Percentiles rank a stretch among this genome's conserved stretches.
phyloP scores from a whole-genome alignment of 2,797 vertebrate species.

The Chrysocyon brachyurus region DNA sequence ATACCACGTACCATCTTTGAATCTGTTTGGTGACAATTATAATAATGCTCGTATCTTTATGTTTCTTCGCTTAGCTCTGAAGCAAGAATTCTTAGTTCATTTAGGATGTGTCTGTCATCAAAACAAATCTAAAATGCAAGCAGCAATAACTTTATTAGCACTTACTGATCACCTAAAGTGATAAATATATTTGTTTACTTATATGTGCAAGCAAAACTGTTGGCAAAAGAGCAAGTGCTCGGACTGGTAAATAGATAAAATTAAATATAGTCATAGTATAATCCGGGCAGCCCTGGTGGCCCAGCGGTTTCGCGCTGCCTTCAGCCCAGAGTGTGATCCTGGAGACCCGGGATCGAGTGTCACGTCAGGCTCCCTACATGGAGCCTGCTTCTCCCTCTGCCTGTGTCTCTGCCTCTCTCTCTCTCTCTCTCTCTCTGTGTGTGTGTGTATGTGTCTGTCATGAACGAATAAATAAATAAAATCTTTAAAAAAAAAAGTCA shows the following conservation, averaged over 20 bases:
- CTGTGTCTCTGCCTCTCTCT: no score
- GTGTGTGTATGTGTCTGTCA: no score
- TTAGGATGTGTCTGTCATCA: conserved; percentile 76
- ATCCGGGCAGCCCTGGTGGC: conserved; percentile 21
- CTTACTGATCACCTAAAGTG: conserved; percentile 86
- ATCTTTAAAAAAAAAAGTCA: not conserved
- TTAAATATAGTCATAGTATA: conserved; percentile 79
- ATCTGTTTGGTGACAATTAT: conserved; percentile 22
- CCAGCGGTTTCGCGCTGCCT: no score
- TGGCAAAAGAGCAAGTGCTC: conserved; percentile 84
- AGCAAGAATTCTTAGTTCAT: conserved; percentile 66
- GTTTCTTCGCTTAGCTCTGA: conserved; percentile 58
- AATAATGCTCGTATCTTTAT: not conserved
- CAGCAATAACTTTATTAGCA: conserved; percentile 88
- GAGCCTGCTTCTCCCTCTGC: no score
- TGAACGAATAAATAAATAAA: no score
- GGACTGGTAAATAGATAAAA: conserved; percentile 83
- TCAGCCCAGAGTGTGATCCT: no score
- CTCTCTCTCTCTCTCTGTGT: no score
- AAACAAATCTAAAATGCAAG: conserved; percentile 85
- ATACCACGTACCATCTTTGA: conserved; percentile 55
- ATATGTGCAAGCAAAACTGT: conserved; percentile 79
- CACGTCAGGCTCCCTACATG: no score
- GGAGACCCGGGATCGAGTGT: no score
- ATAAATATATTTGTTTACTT: conserved; percentile 89